Evolutionary conservation across 2,797 vertebrate species (phyloP).

Genomic region (Psittacula echo): DNA sequence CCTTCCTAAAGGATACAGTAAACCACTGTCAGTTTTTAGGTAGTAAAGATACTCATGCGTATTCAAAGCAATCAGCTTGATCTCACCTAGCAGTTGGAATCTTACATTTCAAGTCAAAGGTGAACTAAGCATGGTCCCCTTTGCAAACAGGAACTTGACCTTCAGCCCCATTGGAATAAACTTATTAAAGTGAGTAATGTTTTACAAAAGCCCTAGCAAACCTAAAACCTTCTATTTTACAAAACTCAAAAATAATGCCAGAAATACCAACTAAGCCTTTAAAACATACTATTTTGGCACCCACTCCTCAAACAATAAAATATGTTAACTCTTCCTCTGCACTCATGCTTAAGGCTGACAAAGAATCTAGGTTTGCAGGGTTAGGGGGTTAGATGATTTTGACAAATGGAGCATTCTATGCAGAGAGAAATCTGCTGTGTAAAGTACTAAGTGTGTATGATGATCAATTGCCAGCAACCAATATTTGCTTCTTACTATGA

Average conservation of each 20-base stretch:
- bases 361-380: background rate
- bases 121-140: background rate
- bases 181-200: background rate
- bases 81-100: background rate
- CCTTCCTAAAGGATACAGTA: background rate
- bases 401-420: background rate
- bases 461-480: background rate
- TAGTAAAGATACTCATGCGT: background rate
- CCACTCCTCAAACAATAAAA: background rate
- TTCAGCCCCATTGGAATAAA: background rate
- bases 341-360: background rate
- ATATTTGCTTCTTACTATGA: background rate
- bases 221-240: background rate
- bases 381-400: background rate
- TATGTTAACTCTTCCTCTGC: background rate
- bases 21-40: background rate
- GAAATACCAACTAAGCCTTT: background rate
- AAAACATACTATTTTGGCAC: background rate
- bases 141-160: background rate
- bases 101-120: background rate
- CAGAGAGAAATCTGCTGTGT: background rate
- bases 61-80: background rate
- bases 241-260: background rate
- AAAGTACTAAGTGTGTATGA: background rate
- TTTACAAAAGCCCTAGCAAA: background rate